Percentiles rank a stretch among this genome's conserved stretches.
Evolutionary conservation across 2,888 invertebrate genomes (phyloP).

Genomic region (Xanthia togata): DNA sequence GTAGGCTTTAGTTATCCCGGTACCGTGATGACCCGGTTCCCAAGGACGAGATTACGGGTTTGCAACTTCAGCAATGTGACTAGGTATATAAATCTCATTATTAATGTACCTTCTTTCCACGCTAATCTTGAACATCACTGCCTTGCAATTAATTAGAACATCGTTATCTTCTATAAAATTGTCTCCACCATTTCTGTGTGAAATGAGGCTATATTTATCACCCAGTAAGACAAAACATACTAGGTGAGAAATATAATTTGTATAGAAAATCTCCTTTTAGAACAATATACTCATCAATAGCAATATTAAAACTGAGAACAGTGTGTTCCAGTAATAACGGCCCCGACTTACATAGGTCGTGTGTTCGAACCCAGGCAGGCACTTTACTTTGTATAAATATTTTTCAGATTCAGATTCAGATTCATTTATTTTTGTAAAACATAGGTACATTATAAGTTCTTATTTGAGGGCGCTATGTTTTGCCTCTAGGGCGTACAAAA

Average conservation of each 20-base stretch:
- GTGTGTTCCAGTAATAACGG: background rate
- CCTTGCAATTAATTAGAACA: background rate
- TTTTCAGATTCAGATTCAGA: too few species aligned
- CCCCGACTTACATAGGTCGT: background rate
- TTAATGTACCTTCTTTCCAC: background rate
- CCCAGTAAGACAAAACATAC: background rate
- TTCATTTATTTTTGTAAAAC: too few species aligned
- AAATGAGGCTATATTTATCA: too few species aligned
- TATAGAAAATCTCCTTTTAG: background rate
- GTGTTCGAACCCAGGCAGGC: background rate
- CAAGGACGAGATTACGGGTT: background rate
- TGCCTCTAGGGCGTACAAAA: too few species aligned
- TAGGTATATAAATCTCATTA: background rate
- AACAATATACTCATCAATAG: background rate
- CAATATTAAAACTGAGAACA: background rate
- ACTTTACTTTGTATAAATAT: background rate
- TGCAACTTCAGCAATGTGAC: background rate
- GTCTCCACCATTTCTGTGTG: background rate
- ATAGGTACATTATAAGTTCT: too few species aligned
- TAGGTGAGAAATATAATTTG: background rate
- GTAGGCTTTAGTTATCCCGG: constrained; percentile 8
- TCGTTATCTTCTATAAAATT: background rate
- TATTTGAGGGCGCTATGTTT: too few species aligned
- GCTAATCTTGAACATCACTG: background rate
- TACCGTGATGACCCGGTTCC: background rate